Conservation (phyloP, 2,888 invertebrate species). For the Lycocerus yunnanus region DNA sequence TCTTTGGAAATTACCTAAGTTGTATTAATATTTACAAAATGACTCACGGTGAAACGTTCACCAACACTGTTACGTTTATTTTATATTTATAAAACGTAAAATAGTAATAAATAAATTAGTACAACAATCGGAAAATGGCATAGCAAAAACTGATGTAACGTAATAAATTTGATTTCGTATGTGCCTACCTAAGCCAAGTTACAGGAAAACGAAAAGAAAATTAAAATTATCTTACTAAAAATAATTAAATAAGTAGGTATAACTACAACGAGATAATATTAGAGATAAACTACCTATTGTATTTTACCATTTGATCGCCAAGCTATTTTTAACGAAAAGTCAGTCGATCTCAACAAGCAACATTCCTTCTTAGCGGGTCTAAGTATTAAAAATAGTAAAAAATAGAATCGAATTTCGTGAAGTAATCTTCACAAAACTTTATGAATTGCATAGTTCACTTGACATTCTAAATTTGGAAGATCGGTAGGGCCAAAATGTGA, state of each 20-base stretch:
- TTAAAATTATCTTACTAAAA: background rate
- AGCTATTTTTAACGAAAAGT: conserved; percentile 3
- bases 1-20: background rate
- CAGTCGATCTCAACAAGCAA: background rate
- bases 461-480: background rate
- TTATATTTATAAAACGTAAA: background rate
- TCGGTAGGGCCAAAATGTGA: background rate
- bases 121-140: background rate
- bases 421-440: background rate
- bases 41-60: background rate
- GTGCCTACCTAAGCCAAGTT: too few relatives aligned
- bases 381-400: conserved; percentile 16
- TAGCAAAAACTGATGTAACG: too few relatives aligned
- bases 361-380: conserved; percentile 4
- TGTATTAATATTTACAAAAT: background rate
- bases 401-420: background rate
- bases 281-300: conserved; percentile 2
- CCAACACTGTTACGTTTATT: background rate
- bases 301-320: conserved; percentile 1
- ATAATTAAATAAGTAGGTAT: background rate
- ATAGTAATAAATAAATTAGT: background rate
- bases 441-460: background rate
- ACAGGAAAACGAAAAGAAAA: background rate
- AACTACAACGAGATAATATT: background rate
- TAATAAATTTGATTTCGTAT: background rate